Conservation (phyloP, 2,113 vertebrate species). For the Mesembrinibis cayennensis region DNA sequence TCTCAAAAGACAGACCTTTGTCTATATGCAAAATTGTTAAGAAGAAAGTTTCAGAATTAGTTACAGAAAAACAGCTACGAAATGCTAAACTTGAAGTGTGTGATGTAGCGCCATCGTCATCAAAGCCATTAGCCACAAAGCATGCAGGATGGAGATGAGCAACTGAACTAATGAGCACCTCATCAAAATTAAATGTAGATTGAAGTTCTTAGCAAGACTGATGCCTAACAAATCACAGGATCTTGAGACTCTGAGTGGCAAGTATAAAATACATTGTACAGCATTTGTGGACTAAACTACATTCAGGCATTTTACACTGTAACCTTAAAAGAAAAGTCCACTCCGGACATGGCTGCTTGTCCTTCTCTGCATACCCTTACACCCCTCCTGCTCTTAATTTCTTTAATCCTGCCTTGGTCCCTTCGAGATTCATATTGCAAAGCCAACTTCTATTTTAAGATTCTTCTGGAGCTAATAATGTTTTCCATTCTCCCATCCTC, state of each 20-base stretch:
- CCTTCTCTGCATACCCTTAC: background rate
- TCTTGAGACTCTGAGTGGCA: background rate
- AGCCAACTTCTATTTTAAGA: background rate
- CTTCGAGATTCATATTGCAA: background rate
- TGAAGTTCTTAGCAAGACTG: background rate
- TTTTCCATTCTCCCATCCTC: background rate
- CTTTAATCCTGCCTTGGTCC: background rate
- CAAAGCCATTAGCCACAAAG: background rate
- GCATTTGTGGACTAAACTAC: background rate
- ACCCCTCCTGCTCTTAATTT: too few relatives aligned
- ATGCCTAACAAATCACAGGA: background rate
- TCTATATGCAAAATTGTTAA: background rate
- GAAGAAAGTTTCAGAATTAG: background rate
- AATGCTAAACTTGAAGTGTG: background rate
- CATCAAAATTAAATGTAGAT: background rate
- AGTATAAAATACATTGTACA: background rate
- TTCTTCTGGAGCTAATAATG: background rate
- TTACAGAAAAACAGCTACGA: background rate
- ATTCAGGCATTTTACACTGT: background rate
- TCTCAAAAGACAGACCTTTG: background rate
- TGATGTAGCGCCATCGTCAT: background rate
- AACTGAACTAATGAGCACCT: background rate
- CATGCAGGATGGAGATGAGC: background rate
- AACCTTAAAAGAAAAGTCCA: background rate
- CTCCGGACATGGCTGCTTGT: background rate